A percentile compares a stretch with the other conserved stretches of the same genome.
These are phyloP conservation scores for Catharus minimus DNA, from an alignment of 2,113 vertebrate genomes.

Conservation along the genomic window DNA sequence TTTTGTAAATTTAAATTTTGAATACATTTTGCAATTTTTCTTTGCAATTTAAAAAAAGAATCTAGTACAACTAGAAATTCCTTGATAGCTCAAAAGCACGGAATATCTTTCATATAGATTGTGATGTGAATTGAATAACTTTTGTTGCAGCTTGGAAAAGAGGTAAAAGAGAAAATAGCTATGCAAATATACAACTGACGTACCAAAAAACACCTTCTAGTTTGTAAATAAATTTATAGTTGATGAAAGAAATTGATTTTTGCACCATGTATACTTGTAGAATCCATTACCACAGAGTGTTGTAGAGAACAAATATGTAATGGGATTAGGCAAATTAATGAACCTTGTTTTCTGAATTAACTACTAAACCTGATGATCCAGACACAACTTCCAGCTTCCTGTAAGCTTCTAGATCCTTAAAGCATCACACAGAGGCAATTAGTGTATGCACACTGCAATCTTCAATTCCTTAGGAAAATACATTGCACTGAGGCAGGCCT, in stretches of 20 bases:
- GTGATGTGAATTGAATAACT: neutral
- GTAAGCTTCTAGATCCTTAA: neutral
- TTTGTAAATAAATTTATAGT: neutral
- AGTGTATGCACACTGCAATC: accelerated
- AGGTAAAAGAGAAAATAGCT: neutral
- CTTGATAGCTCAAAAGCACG: neutral
- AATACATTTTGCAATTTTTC: neutral
- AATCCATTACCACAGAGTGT: neutral
- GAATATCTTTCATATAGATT: neutral
- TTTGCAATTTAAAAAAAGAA: neutral
- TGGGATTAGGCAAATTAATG: neutral
- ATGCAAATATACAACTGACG: neutral
- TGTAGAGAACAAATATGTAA: neutral
- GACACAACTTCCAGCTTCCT: neutral
- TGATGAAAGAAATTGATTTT: neutral
- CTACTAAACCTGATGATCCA: neutral
- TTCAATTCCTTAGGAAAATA: neutral
- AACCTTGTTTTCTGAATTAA: neutral
- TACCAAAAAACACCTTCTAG: neutral
- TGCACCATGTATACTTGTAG: neutral
- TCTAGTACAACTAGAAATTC: neutral
- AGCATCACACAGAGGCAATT: neutral
- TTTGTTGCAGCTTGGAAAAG: neutral
- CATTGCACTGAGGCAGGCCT: neutral
- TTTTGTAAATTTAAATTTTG: neutral